phyloP scores from a whole-genome alignment of 2,888 invertebrate genomes.

The Heliconius erato region DNA sequence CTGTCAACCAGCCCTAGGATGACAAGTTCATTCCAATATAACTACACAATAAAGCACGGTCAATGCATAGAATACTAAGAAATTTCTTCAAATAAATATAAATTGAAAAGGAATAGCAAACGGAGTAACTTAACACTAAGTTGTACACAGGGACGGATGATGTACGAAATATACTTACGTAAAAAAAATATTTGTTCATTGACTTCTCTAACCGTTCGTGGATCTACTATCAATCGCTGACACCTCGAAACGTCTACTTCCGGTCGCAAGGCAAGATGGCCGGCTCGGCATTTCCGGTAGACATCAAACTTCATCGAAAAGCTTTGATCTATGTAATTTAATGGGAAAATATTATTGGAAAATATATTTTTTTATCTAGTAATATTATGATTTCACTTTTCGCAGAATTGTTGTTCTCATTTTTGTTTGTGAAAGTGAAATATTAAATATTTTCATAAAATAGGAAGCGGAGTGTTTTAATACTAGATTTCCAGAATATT shows the following conservation, averaged over 20 bases:
- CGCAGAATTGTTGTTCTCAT: background rate
- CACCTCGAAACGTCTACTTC: conserved; percentile 82
- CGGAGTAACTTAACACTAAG: background rate
- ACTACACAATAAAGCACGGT: too few species aligned
- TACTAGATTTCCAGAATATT: too few species aligned
- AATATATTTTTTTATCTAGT: conserved; percentile 31
- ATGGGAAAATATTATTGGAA: conserved; percentile 48
- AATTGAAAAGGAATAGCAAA: too few species aligned
- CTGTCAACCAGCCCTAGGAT: too few species aligned
- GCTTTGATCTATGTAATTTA: conserved; percentile 60
- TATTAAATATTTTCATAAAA: background rate
- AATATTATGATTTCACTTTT: conserved; percentile 29
- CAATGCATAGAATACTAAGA: too few species aligned
- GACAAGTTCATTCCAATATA: too few species aligned
- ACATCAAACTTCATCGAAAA: conserved; percentile 70
- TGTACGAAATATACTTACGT: too few species aligned
- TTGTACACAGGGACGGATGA: background rate
- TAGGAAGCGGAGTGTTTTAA: too few species aligned
- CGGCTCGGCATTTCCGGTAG: conserved; percentile 72
- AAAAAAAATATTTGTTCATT: background rate
- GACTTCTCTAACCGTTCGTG: conserved; percentile 57
- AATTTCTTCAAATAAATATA: too few species aligned
- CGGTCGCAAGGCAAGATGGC: conserved; percentile 77
- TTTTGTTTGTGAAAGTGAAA: conserved; percentile 54
- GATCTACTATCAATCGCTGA: conserved; percentile 72